Percentiles rank a stretch among this genome's conserved stretches.
These are phyloP conservation scores for Huso huso DNA, from an alignment of 2,797 vertebrate genomes.

Conservation along the genomic window DNA sequence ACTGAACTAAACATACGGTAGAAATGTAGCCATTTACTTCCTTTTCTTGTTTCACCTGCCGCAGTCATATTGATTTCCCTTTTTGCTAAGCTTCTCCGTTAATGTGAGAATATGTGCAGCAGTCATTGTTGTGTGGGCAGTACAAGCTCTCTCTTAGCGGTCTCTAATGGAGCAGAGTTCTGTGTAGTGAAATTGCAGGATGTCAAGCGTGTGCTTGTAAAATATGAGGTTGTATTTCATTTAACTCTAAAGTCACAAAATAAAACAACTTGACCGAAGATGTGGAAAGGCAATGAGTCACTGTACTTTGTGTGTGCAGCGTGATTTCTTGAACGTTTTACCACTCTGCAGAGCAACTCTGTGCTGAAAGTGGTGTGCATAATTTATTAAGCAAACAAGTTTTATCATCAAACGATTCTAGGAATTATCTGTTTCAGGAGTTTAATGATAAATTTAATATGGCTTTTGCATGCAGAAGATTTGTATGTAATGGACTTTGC, in stretches of 20 bases:
- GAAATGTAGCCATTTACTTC: too few species aligned
- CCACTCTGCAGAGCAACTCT: not conserved
- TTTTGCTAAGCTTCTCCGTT: not conserved
- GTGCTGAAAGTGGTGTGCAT: not conserved
- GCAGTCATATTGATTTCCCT: not conserved
- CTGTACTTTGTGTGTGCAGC: not conserved
- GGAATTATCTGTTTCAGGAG: too few species aligned
- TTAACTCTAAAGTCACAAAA: slow-evolving; percentile 8
- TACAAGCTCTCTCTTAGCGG: not conserved
- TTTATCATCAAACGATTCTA: too few species aligned
- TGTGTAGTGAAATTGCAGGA: slow-evolving; percentile 1
- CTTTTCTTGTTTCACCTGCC: too few species aligned
- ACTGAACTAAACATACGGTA: too few species aligned
- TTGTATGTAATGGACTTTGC: too few species aligned
- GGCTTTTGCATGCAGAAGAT: too few species aligned
- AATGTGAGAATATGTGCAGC: not conserved
- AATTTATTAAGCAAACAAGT: not conserved
- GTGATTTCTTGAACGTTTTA: slow-evolving; percentile 1
- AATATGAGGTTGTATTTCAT: not conserved
- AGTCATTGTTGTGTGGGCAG: not conserved
- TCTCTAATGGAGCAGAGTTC: not conserved
- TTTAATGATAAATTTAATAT: too few species aligned
- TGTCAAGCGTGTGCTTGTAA: not conserved
- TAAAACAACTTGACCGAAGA: slow-evolving; percentile 10
- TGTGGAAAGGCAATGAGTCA: not conserved